phyloP scores from a whole-genome alignment of 2,797 vertebrate species.

The Emys orbicularis region DNA sequence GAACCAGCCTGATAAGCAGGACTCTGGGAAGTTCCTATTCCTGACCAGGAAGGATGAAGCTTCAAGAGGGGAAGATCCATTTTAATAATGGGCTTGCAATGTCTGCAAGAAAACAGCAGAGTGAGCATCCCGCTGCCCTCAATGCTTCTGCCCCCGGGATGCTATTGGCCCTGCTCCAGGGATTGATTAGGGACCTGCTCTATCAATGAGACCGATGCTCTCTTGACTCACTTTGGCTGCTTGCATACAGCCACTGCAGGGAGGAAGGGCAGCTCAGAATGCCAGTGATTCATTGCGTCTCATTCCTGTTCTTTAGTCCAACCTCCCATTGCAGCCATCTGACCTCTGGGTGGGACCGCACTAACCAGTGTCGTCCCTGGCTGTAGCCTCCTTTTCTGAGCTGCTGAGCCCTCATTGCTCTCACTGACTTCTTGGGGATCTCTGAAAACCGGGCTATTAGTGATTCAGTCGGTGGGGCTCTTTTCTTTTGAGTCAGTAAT shows the following conservation, averaged over 20 bases:
- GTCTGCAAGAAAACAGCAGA: neutral
- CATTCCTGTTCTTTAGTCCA: neutral
- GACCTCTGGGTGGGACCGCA: neutral
- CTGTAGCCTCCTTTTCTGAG: conserved; percentile 36
- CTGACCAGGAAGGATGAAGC: conserved; percentile 14
- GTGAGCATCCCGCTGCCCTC: neutral
- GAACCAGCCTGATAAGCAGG: neutral
- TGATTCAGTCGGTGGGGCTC: neutral
- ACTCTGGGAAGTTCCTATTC: conserved; percentile 7
- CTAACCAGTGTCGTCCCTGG: neutral
- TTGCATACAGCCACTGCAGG: conserved; percentile 17
- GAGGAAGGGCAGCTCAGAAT: neutral
- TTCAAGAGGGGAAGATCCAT: conserved; percentile 7
- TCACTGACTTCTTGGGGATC: conserved; percentile 25
- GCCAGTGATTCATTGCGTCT: conserved; percentile 27
- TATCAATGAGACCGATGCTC: neutral
- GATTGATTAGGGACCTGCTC: conserved; percentile 8
- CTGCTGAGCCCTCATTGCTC: neutral
- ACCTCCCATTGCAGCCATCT: conserved; percentile 39
- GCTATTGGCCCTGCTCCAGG: neutral
- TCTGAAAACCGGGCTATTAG: conserved; percentile 33
- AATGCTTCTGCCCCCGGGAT: neutral
- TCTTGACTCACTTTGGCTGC: conserved; percentile 20
- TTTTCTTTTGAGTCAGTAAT: conserved; percentile 23
- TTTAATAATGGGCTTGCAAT: neutral